Base-by-base conservation (phyloP, 2,888 invertebrate genomes). In the Raillietiella orientalis region DNA sequence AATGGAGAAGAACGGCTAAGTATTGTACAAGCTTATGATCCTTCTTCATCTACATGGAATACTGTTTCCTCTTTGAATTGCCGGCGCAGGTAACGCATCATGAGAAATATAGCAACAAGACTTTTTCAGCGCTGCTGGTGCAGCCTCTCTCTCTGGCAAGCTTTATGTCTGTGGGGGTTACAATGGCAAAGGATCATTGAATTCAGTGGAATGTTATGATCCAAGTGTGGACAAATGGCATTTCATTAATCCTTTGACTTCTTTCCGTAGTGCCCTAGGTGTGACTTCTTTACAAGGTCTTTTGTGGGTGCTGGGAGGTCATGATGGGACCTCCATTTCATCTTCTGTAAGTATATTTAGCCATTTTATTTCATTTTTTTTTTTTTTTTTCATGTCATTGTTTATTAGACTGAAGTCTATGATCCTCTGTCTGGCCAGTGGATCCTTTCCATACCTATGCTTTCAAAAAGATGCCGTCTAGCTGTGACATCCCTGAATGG, bases 141-240 rank as follows among this genome's bases (percentile, higher is more conserved):
- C 72, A 6, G 66, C 71, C 9, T 59, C 72, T 3, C 47, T 74
- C 14, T 63, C 66, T 34, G 14, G 69, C 38, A 59, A 62, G 36
- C 59, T 77, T 26, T 77, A 72, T 39, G 74, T 69, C 2, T 70
- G 69, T 41, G 69, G 69, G 3, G 75, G 75, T 2, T 75, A 72
- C 39, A 72, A 75, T 44, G 77, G 77, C 3, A 60, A 66, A 4
- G 63, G 66, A 2, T 74, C 74, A 8, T 50, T 77, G 8, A 66
- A 65, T 41, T 66, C 70, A 1, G 72, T 74, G 2, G 70, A 77
- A 45, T 58, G 66, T 37, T 77, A 71, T 41, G 62, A 66, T 38
- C 66, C 70, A 16, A 55, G 58, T 37, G 58, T 53, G 20, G 62
- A 67, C 38, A 54, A 55, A 28, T 74, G 74, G 74, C 58, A 57